These are phyloP conservation scores for Hartigia nigra DNA, from an alignment of 2,888 invertebrate species.

Conservation along the genomic window DNA sequence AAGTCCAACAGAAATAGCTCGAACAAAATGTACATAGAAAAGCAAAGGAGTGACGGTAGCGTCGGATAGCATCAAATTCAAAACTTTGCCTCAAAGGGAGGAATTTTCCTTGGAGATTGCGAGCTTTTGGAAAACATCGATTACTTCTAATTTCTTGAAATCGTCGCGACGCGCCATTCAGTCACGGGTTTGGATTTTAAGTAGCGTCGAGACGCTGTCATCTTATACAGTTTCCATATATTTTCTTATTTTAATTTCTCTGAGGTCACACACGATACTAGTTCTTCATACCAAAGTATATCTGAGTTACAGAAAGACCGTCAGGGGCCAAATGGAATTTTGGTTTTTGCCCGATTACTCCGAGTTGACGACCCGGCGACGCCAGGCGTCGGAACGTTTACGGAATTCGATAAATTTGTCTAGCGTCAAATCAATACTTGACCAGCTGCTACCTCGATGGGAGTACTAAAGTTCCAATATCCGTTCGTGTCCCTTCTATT, in stretches of 20 bases:
- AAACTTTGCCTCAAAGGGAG: neutral
- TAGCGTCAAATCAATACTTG: neutral
- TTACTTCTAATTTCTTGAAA: neutral
- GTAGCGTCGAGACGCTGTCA: neutral
- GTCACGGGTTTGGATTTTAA: neutral
- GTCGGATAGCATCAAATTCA: neutral
- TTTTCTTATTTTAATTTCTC: neutral
- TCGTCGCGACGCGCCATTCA: neutral
- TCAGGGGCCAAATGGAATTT: neutral
- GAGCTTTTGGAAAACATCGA: neutral
- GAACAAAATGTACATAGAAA: neutral
- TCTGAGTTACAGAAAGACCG: neutral
- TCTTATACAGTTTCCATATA: neutral
- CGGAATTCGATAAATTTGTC: neutral
- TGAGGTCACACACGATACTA: neutral
- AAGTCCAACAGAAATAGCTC: neutral
- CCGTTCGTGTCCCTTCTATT: neutral
- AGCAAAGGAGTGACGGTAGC: neutral
- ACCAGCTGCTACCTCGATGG: neutral
- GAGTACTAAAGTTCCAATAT: neutral
- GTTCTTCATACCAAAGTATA: neutral
- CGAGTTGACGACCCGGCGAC: neutral
- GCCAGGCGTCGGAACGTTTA: neutral
- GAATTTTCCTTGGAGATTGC: neutral
- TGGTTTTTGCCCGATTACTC: neutral